These are phyloP conservation scores for Tanytarsus gracilentus DNA, from an alignment of 2,888 invertebrate species.

Conservation along the genomic window DNA sequence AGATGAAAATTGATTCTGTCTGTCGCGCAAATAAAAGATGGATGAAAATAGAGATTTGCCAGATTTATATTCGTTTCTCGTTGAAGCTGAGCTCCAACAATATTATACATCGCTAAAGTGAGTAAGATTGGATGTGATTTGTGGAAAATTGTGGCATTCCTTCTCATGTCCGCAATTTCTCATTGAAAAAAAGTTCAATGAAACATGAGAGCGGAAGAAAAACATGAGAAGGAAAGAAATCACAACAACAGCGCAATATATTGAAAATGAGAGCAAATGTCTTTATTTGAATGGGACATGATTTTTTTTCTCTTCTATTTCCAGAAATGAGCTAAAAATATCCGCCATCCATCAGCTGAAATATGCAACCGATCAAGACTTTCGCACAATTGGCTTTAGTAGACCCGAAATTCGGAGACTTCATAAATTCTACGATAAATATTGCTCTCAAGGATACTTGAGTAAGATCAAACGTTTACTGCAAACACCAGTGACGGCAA, in stretches of 20 bases:
- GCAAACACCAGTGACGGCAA: conserved; percentile 42
- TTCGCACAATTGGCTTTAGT: conserved; percentile 83
- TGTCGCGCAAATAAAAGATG: conserved; percentile 6
- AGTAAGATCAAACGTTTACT: conserved; percentile 82
- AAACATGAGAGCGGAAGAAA: conserved; percentile 16
- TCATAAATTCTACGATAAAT: conserved; percentile 87
- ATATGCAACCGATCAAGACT: conserved; percentile 88
- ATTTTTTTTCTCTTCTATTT: conserved; percentile 35
- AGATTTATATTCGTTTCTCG: conserved; percentile 79
- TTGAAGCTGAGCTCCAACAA: conserved; percentile 89
- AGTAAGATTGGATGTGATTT: conserved; percentile 34
- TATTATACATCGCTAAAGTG: conserved; percentile 74
- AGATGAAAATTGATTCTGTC: neutral
- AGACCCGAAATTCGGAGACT: conserved; percentile 91
- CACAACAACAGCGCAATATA: conserved; percentile 27
- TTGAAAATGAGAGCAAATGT: conserved; percentile 1
- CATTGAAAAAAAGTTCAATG: conserved; percentile 29
- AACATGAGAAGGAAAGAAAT: neutral
- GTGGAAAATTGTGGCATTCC: neutral
- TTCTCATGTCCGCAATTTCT: neutral
- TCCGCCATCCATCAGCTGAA: conserved; percentile 82
- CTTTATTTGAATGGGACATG: neutral
- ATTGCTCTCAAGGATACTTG: conserved; percentile 87
- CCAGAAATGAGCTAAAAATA: conserved; percentile 79
- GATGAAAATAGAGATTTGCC: conserved; percentile 10